Percentiles rank a stretch among this genome's conserved stretches.
These are phyloP conservation scores for Heliconius eleuchia DNA, from an alignment of 1,140 invertebrate genomes.

Conservation along the genomic window DNA sequence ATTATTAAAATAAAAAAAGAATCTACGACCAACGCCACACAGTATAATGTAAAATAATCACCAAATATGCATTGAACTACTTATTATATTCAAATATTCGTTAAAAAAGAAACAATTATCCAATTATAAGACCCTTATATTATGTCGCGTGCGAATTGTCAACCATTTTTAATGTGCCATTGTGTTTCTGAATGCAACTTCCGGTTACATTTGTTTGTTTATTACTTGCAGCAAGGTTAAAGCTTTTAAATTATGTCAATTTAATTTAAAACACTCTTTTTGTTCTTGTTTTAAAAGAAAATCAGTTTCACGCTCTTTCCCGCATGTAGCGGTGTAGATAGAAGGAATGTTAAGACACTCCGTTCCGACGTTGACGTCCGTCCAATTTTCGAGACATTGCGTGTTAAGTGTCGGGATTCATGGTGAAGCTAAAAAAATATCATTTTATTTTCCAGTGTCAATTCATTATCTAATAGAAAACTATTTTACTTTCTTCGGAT, in stretches of 20 bases:
- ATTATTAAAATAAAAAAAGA: no score
- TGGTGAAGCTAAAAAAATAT: no score
- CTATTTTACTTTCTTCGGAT: no score
- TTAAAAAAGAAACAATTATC: constrained; percentile 2
- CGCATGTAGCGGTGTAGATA: background rate
- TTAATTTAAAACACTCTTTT: background rate
- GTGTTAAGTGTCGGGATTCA: background rate
- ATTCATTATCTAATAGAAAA: no score
- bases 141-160: constrained; percentile 14
- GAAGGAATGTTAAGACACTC: background rate
- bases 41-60: no score
- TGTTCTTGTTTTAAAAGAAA: background rate
- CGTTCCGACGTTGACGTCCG: background rate
- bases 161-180: constrained; percentile 27
- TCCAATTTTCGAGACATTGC: background rate
- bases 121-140: background rate
- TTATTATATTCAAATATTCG: background rate
- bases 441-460: no score
- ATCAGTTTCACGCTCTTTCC: background rate
- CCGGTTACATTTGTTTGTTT: constrained; percentile 22
- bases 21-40: no score
- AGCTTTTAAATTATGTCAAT: constrained; percentile 6
- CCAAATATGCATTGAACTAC: no score
- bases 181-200: constrained; percentile 26
- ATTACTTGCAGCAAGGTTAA: constrained; percentile 17